Conservation (phyloP, 2,888 invertebrate species). For the Creontiades dilutus region DNA sequence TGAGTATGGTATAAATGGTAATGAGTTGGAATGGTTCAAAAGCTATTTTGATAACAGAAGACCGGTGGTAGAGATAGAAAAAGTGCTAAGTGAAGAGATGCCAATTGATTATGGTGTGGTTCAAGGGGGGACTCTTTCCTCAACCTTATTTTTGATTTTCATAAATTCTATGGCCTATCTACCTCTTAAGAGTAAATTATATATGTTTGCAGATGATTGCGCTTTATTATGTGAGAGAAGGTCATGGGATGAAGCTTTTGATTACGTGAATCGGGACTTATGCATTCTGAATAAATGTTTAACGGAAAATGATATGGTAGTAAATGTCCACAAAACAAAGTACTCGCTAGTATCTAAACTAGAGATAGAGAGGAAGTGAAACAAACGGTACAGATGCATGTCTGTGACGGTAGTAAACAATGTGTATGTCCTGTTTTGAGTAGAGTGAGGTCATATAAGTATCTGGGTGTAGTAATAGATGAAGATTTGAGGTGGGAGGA, state of each 20-base stretch:
- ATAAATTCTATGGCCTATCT: not conserved
- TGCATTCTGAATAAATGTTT: not conserved
- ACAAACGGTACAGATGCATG: too few species aligned
- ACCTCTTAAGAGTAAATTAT: slow-evolving; percentile 11
- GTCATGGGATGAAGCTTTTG: not conserved
- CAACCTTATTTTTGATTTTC: slow-evolving; percentile 8
- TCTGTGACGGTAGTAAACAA: too few species aligned
- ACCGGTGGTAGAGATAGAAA: not conserved
- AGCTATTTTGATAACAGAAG: slow-evolving; percentile 10
- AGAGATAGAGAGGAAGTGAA: not conserved
- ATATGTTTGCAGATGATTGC: not conserved
- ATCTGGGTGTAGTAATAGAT: too few species aligned
- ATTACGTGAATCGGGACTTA: not conserved
- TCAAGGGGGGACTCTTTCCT: not conserved
- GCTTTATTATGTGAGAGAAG: not conserved
- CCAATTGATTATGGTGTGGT: not conserved
- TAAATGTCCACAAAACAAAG: not conserved
- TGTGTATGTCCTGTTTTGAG: too few species aligned
- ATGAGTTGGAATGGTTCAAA: slow-evolving; percentile 4
- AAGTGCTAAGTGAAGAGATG: not conserved
- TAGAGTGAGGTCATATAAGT: too few species aligned
- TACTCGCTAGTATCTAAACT: not conserved
- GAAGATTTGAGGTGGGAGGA: too few species aligned
- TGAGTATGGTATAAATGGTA: not conserved
- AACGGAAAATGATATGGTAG: not conserved